Evolutionary conservation across 2,888 invertebrate species (phyloP).

Genomic region (Thera britannica): DNA sequence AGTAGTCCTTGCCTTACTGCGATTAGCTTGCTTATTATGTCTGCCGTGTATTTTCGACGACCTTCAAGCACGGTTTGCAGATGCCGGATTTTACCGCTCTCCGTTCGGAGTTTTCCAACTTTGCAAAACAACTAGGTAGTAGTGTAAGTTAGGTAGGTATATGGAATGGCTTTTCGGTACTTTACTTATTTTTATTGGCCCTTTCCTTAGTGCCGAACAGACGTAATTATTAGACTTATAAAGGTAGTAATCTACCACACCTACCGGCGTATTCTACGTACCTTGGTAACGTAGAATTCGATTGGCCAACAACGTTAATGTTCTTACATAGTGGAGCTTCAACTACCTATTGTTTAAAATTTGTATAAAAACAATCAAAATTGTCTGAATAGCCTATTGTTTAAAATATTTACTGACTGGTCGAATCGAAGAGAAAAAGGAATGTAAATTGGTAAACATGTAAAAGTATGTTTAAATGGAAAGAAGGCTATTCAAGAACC

Average conservation of each 20-base stretch:
- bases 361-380: constrained; percentile 8
- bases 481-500: constrained; percentile 60
- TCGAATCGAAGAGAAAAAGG: constrained; percentile 6
- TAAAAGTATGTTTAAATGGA: neutral
- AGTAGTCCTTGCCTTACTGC: constrained; percentile 26
- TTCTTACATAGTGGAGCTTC: neutral
- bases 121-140: too few relatives aligned
- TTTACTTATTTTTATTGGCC: too few relatives aligned
- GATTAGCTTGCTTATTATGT: constrained; percentile 57
- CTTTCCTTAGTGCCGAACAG: neutral
- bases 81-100: constrained; percentile 30
- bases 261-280: neutral
- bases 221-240: neutral
- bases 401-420: neutral
- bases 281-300: neutral
- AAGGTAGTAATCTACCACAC: neutral
- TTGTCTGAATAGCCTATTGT: constrained; percentile 21
- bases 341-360: constrained; percentile 16
- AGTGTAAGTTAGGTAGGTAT: too few relatives aligned
- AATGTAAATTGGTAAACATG: neutral
- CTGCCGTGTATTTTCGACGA: constrained; percentile 62
- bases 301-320: neutral
- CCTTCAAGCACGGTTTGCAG: constrained; percentile 55
- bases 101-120: constrained; percentile 14
- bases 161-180: too few relatives aligned